Evolutionary conservation across 2,113 vertebrate genomes (phyloP).

Genomic region (Arenaria interpres): DNA sequence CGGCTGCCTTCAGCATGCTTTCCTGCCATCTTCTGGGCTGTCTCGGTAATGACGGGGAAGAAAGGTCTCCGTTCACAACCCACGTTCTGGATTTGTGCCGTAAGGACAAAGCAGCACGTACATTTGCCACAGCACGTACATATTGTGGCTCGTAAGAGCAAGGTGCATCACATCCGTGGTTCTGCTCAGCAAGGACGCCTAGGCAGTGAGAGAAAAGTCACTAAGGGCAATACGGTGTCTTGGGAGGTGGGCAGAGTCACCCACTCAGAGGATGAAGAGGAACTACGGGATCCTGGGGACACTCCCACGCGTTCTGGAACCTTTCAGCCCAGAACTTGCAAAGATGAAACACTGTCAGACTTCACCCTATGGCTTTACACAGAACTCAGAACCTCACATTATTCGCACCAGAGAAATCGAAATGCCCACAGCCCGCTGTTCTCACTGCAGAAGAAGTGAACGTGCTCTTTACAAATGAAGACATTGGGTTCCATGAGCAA

Average conservation of each 20-base stretch:
- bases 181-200: background rate
- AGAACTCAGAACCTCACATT: fast-evolving
- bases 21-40: slow-evolving; percentile 9
- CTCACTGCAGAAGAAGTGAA: background rate
- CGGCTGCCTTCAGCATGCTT: background rate
- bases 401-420: background rate
- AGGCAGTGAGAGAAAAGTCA: background rate
- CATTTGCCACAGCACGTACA: fast-evolving
- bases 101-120: fast-evolving
- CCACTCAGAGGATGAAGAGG: background rate
- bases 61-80: background rate
- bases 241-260: background rate
- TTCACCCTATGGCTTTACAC: fast-evolving
- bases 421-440: background rate
- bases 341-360: background rate
- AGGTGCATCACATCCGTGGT: fast-evolving
- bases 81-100: fast-evolving
- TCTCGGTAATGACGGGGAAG: background rate
- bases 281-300: fast-evolving
- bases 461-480: background rate
- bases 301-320: background rate
- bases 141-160: background rate
- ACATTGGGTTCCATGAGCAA: background rate
- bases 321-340: background rate
- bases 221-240: background rate